Conservation (phyloP, 2,113 vertebrate species). For the Daubentonia madagascariensis region DNA sequence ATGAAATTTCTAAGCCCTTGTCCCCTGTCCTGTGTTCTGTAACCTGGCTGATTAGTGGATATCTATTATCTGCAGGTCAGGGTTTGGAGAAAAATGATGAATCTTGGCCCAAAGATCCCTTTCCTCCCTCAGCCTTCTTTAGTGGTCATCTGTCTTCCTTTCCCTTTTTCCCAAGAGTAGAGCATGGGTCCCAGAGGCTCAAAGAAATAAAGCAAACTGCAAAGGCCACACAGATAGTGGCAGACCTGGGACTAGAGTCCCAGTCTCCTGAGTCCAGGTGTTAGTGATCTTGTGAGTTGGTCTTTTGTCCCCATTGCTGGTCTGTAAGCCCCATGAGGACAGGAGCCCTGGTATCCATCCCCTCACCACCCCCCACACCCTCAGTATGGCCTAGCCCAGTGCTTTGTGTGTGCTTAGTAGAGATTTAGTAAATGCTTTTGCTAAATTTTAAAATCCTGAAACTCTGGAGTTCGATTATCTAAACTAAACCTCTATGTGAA, state of each 20-base stretch:
- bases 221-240: neutral
- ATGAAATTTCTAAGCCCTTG: neutral
- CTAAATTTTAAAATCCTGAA: neutral
- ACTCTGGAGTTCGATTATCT: neutral
- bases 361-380: neutral
- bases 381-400: neutral
- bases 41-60: neutral
- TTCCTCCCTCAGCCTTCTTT: neutral
- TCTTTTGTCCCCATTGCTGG: neutral
- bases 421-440: neutral
- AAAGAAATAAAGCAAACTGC: neutral
- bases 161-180: neutral
- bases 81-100: neutral
- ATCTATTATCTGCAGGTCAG: neutral
- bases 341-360: neutral
- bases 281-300: neutral
- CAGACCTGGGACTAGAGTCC: neutral
- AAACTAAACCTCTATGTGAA: neutral
- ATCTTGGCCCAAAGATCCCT: neutral
- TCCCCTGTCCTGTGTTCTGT: neutral
- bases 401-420: neutral
- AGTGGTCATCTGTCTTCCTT: neutral
- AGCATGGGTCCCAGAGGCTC: neutral
- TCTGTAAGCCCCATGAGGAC: neutral
- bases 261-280: neutral